Percentiles rank a stretch among this genome's conserved stretches.
Evolutionary conservation across 2,797 vertebrate species (phyloP).

Genomic region (Poeciliopsis presidionis): DNA sequence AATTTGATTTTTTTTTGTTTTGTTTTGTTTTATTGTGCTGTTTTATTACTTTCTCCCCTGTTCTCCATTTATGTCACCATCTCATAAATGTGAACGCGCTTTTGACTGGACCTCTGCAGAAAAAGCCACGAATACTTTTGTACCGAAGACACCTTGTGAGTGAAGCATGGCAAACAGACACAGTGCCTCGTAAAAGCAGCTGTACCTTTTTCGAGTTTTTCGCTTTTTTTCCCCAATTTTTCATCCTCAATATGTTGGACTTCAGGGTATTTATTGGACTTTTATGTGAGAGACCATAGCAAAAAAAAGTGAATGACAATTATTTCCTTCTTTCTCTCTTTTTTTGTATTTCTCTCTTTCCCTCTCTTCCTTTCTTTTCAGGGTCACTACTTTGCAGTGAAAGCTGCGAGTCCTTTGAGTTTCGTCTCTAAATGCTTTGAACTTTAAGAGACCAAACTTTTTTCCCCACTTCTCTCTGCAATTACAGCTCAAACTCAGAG

Average conservation of each 20-base stretch:
- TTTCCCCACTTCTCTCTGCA: not conserved
- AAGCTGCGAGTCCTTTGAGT: not conserved
- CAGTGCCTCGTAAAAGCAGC: not conserved
- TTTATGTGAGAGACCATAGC: not conserved
- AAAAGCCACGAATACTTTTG: slow-evolving; percentile 22
- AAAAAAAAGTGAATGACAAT: not conserved
- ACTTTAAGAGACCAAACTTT: not conserved
- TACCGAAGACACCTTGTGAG: slow-evolving; percentile 32
- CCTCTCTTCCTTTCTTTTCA: not conserved
- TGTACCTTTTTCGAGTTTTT: not conserved
- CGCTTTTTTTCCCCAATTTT: not conserved
- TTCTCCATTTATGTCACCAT: slow-evolving; percentile 64
- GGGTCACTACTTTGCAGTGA: not conserved
- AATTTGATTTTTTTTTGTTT: slow-evolving; percentile 28
- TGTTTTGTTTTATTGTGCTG: no score
- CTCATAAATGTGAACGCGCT: slow-evolving; percentile 78
- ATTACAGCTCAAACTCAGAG: not conserved
- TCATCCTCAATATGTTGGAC: not conserved
- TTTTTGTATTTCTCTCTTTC: not conserved
- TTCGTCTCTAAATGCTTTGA: not conserved
- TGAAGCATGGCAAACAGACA: slow-evolving; percentile 24
- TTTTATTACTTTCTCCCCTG: slow-evolving; percentile 23
- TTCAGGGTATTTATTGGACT: not conserved
- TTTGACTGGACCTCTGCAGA: slow-evolving; percentile 56
- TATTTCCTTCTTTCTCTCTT: not conserved